These are phyloP conservation scores for Pica pica DNA, from an alignment of 2,113 vertebrate genomes.

Conservation along the genomic window DNA sequence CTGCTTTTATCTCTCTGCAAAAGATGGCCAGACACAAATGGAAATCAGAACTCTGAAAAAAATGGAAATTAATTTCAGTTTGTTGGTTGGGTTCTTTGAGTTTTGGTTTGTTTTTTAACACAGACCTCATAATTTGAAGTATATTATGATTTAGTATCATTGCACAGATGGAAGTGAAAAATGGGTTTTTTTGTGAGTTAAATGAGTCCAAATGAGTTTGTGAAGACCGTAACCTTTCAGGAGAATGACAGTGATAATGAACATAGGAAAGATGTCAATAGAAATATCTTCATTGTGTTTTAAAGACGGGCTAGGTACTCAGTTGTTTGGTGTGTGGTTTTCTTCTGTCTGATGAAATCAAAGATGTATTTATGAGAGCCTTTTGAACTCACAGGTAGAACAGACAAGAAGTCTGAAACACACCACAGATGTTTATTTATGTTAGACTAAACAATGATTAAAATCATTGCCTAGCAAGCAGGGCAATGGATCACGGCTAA, in stretches of 20 bases:
- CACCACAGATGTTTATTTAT: background rate
- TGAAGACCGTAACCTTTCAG: background rate
- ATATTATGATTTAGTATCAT: background rate
- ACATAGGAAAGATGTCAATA: background rate
- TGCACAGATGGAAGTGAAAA: background rate
- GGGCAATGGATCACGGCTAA: background rate
- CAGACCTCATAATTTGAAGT: background rate
- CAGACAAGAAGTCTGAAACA: background rate
- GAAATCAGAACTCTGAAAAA: background rate
- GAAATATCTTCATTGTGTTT: background rate
- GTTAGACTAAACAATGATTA: background rate
- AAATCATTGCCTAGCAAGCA: background rate
- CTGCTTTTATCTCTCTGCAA: background rate
- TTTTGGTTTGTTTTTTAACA: background rate
- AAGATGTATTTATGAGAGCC: background rate
- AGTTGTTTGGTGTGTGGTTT: background rate
- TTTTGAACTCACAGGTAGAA: background rate
- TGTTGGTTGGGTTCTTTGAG: background rate
- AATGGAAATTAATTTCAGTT: rapidly evolving
- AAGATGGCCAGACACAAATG: background rate
- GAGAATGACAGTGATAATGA: background rate
- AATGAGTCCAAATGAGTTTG: background rate
- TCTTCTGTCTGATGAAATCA: background rate
- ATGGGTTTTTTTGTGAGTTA: background rate
- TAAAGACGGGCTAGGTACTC: background rate